Conservation (phyloP, 1,140 invertebrate genomes). For the Batillaria attramentaria region DNA sequence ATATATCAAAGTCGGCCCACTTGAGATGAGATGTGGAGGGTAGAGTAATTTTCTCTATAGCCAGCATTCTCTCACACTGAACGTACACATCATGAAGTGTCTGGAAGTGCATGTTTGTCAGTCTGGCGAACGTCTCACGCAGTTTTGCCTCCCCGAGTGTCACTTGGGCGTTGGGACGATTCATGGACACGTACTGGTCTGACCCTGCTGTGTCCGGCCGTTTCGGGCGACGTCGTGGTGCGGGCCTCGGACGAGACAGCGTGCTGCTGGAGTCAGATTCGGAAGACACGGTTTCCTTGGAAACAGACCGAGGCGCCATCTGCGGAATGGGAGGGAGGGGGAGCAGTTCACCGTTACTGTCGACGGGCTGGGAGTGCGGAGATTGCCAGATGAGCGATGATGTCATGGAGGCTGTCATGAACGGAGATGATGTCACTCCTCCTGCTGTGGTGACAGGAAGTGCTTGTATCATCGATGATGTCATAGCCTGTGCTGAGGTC, state of each 20-base stretch:
- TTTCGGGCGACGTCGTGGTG: slow-evolving; percentile 54
- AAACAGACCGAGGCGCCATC: slow-evolving; percentile 39
- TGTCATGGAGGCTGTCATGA: slow-evolving; percentile 39
- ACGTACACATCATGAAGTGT: slow-evolving; percentile 62
- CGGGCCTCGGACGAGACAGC: slow-evolving; percentile 57
- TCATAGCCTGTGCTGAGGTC: slow-evolving; percentile 16
- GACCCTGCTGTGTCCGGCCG: slow-evolving; percentile 50
- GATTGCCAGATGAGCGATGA: slow-evolving; percentile 28
- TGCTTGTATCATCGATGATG: slow-evolving; percentile 27
- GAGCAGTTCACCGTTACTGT: slow-evolving; percentile 28
- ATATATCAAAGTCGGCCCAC: slow-evolving; percentile 65
- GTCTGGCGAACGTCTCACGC: slow-evolving; percentile 56
- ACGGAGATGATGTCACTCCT: slow-evolving; percentile 1
- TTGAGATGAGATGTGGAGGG: slow-evolving; percentile 47
- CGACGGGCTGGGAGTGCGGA: slow-evolving; percentile 28
- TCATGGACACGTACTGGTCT: slow-evolving; percentile 68
- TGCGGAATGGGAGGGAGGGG: slow-evolving; percentile 28
- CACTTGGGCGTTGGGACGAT: slow-evolving; percentile 58
- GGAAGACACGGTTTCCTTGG: slow-evolving; percentile 53
- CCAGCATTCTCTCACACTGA: slow-evolving; percentile 59
- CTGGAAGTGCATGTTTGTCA: slow-evolving; percentile 60
- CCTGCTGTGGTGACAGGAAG: not conserved
- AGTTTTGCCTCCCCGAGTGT: slow-evolving; percentile 56
- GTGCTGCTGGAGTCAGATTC: slow-evolving; percentile 57
- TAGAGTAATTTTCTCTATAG: slow-evolving; percentile 47